Evolutionary conservation across 2,888 invertebrate genomes (phyloP).

Genomic region (Drosophila neonasuta): DNA sequence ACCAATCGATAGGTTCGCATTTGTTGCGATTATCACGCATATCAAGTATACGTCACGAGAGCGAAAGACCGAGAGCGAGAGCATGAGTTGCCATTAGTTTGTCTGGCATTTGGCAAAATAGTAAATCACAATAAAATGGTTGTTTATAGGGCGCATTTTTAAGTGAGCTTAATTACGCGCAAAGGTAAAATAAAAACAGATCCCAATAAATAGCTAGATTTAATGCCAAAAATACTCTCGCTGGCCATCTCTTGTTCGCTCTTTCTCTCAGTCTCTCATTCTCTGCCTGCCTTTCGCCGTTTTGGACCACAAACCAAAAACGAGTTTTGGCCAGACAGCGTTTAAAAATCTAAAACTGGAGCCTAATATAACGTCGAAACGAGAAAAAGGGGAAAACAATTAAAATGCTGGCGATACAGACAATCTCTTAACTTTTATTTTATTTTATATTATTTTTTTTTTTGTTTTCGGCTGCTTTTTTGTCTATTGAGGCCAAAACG

Average conservation of each 20-base stretch:
- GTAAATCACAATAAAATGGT: conserved; percentile 22
- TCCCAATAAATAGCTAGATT: conserved; percentile 2
- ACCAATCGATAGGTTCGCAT: conserved; percentile 9
- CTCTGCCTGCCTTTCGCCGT: conserved; percentile 1
- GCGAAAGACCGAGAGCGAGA: not conserved
- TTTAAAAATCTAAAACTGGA: conserved; percentile 14
- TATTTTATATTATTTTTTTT: not conserved
- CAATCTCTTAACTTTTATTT: conserved; percentile 9
- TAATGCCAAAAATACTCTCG: not conserved
- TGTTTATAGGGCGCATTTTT: conserved; percentile 3
- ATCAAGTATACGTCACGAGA: conserved; percentile 22
- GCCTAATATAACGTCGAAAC: not conserved
- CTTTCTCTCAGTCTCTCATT: not conserved
- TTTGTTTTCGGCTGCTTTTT: conserved; percentile 2
- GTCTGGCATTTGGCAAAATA: conserved; percentile 15
- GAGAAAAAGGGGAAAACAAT: conserved; percentile 1
- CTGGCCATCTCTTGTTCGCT: not conserved
- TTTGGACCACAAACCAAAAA: conserved; percentile 21
- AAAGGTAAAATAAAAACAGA: not conserved
- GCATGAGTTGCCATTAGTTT: conserved; percentile 14
- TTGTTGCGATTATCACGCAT: conserved; percentile 13
- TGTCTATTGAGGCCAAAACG: conserved; percentile 9
- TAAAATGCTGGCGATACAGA: conserved; percentile 1
- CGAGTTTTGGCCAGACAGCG: conserved; percentile 29
- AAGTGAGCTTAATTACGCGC: conserved; percentile 2